Conservation (phyloP, 2,888 invertebrate species). For the Idaea straminata region DNA sequence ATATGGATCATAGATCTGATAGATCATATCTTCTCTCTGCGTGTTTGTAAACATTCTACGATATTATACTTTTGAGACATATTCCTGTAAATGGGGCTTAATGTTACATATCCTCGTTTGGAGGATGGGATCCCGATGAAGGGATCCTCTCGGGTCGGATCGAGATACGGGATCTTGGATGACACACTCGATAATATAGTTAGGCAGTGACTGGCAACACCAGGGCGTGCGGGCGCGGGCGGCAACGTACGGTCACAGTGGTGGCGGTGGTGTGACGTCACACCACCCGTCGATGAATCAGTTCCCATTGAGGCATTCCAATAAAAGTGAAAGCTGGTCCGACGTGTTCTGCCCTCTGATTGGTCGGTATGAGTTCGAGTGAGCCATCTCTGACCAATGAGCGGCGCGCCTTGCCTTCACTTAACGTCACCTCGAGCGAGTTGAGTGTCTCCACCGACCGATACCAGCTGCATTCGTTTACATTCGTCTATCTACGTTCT, state of each 20-base stretch:
- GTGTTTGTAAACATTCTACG: too few relatives aligned
- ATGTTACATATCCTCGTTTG: too few relatives aligned
- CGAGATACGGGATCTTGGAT: too few relatives aligned
- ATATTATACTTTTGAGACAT: too few relatives aligned
- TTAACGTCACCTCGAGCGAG: constrained; percentile 9
- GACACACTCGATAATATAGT: too few relatives aligned
- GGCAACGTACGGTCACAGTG: too few relatives aligned
- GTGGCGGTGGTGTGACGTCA: background rate
- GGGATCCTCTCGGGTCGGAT: too few relatives aligned
- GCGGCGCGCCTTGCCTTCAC: constrained; percentile 31
- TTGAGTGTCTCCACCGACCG: constrained; percentile 5
- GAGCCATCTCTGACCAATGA: constrained; percentile 33
- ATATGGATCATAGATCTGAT: too few relatives aligned
- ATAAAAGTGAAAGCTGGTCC: constrained; percentile 55
- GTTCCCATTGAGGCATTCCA: constrained; percentile 14
- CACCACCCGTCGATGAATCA: background rate
- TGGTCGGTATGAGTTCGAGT: constrained; percentile 31
- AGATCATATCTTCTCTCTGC: too few relatives aligned
- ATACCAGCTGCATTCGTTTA: background rate
- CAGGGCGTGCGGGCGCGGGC: background rate
- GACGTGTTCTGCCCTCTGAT: constrained; percentile 26
- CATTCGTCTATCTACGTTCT: too few relatives aligned
- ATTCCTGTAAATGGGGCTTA: too few relatives aligned
- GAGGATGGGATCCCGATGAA: too few relatives aligned
- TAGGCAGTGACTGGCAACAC: background rate